Conservation (phyloP, 2,797 vertebrate genomes). For the Scyliorhinus canicula region DNA sequence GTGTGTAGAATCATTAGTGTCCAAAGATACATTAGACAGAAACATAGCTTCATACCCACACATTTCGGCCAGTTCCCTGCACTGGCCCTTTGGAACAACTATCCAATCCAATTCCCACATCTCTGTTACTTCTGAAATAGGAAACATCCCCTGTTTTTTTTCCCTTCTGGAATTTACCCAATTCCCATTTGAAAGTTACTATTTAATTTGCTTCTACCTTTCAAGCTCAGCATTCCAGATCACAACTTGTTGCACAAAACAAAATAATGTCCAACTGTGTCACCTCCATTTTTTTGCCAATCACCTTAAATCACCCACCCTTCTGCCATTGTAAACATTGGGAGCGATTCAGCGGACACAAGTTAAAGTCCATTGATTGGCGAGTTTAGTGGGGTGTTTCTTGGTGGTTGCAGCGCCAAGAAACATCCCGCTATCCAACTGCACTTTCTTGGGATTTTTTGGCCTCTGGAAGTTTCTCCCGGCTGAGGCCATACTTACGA, state of each 20-base stretch:
- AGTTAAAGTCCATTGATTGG: no score
- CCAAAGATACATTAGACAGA: background rate
- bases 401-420: no score
- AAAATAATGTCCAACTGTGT: background rate
- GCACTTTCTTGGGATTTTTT: no score
- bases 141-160: background rate
- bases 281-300: background rate
- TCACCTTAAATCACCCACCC: background rate
- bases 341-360: no score
- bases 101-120: background rate
- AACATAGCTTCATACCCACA: background rate
- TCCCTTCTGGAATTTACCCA: background rate
- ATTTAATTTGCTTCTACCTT: background rate
- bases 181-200: background rate
- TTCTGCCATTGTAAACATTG: background rate
- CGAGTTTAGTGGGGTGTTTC: no score
- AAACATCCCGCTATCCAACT: no score
- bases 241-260: background rate
- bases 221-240: background rate
- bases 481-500: no score
- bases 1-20: background rate
- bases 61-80: background rate
- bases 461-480: no score
- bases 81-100: background rate
- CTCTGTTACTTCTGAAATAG: no score